Percentiles rank a stretch among this genome's conserved stretches.
Evolutionary conservation across 2,888 invertebrate species (phyloP).

Genomic region (Ochlodes sylvanus): DNA sequence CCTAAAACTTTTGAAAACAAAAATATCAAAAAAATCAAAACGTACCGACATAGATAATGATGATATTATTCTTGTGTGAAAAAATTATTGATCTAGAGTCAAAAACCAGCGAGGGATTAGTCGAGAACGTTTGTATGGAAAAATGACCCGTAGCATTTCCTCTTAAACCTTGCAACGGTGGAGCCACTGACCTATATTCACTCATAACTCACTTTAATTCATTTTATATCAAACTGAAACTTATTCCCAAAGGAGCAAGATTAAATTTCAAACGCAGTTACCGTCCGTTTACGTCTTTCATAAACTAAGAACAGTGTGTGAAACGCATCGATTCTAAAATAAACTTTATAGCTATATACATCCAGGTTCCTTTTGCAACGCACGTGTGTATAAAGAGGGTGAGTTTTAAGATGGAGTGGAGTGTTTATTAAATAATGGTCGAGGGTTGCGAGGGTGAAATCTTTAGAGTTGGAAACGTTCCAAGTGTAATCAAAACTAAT

Average conservation of each 20-base stretch:
- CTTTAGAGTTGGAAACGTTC: constrained; percentile 28
- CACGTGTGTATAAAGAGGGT: constrained; percentile 7
- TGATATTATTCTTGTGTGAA: too few species aligned
- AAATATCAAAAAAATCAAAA: too few species aligned
- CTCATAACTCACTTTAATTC: constrained; percentile 6
- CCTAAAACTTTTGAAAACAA: too few species aligned
- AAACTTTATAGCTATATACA: neutral
- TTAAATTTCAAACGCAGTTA: constrained; percentile 5
- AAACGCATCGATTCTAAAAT: constrained; percentile 12
- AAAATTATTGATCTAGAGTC: too few species aligned
- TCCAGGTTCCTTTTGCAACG: constrained; percentile 5
- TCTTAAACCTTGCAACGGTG: constrained; percentile 14
- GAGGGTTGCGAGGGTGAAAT: constrained; percentile 32
- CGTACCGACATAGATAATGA: too few species aligned
- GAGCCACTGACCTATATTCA: constrained; percentile 27
- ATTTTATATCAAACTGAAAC: constrained; percentile 2
- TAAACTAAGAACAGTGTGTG: constrained; percentile 7
- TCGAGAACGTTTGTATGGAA: too few species aligned
- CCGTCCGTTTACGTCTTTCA: constrained; percentile 11
- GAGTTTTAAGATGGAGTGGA: constrained; percentile 26
- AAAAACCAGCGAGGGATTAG: too few species aligned
- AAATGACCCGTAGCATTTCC: too few species aligned
- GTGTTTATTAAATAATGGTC: constrained; percentile 38
- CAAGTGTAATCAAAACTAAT: constrained; percentile 36
- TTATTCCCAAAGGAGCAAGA: neutral